Base-by-base conservation (phyloP, 1,140 invertebrate species). In the Aphelinus atriplicis region DNA sequence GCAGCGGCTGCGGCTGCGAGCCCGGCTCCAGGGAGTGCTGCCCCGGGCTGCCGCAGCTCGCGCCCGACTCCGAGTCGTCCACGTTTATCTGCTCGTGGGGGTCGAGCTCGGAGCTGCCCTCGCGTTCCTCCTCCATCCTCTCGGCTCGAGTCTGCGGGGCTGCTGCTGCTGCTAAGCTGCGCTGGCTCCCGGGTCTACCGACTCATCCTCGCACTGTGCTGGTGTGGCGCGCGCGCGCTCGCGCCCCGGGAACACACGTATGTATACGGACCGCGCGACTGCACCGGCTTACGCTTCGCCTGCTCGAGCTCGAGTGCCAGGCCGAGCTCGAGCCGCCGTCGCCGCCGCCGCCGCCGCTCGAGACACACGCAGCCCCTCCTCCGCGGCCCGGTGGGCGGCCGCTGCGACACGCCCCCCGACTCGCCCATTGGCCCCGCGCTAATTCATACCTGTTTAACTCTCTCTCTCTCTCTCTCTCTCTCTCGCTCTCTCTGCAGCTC, bases 401-500 rank as follows among this genome's bases (percentile, higher is more conserved):
- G 0, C 0, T 9, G 0, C 2, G 79, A 1, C 78, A 83, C 85
- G 85, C 85, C 86, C 74, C 64, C 57, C 7, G 1, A 0, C 9
- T 26, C 78, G 64, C 46, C 72, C 64, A 87, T 88, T 87, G 85
- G 86, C 61, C 72, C 9, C 42, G 67, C 75, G 77, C 82, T 84
- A 86, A 87, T 86, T 86, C 85, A 84, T 87, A 85, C 82, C 84
- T 86, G 84, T 87, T 87, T 86, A 86, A 84, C 85, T 26, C 26
- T 26, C 26, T 26, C 26, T 26, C 26, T 26, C 26, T 26, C 26
- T 26, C 26, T 26, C 26, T 26, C 26, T 26, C 26, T 26, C 26
- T 26, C 26, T 26, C 26, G 26, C 26, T 26, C 26, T 26, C 26
- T 26, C 26, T 26, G 26, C 26, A 26, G 26, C 26, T 26, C 26